Percentiles rank a stretch among this genome's conserved stretches.
phyloP scores from a whole-genome alignment of 2,113 vertebrate species.

The Edolisoma coerulescens region DNA sequence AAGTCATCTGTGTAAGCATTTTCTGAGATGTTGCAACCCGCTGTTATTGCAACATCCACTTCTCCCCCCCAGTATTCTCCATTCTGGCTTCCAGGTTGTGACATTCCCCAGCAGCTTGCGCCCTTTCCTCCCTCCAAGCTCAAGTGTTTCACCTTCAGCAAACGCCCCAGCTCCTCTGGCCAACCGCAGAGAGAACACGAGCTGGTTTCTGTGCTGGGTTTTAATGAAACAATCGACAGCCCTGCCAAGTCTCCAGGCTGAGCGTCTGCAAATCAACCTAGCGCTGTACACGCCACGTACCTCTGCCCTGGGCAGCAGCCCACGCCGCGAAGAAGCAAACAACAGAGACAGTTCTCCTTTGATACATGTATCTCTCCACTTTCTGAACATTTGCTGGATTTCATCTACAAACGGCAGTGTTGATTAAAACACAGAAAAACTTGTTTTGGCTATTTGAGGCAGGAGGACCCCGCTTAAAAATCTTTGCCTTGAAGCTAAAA shows the following conservation, averaged over 20 bases:
- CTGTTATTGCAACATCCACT: background rate
- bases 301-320: background rate
- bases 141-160: slow-evolving; percentile 3
- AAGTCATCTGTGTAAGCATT: background rate
- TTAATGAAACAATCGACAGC: background rate
- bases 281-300: background rate
- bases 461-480: background rate
- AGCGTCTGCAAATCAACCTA: background rate
- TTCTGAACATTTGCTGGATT: background rate
- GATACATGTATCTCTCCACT: background rate
- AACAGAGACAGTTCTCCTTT: background rate
- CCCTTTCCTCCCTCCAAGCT: background rate
- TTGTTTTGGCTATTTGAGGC: background rate
- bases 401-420: background rate
- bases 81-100: background rate
- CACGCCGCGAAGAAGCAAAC: background rate
- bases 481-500: background rate
- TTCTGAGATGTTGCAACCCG: background rate
- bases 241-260: background rate
- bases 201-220: background rate
- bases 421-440: background rate
- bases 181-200: background rate
- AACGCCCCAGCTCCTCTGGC: background rate
- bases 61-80: background rate
- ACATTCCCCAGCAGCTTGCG: background rate